Base-by-base conservation (phyloP, 2,888 invertebrate genomes). In the Apamea anceps region DNA sequence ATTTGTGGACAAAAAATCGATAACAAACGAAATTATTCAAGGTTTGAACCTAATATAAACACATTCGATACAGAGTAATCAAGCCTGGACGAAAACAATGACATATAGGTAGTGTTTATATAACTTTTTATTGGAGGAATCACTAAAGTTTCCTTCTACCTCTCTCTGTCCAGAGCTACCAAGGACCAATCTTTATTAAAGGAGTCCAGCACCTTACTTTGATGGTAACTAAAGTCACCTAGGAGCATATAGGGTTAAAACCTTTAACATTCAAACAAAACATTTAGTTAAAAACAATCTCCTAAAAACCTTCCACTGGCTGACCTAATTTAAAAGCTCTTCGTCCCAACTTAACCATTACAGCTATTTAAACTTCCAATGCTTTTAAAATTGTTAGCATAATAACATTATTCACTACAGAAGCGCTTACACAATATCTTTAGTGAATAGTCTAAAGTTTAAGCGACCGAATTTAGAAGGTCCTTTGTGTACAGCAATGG, bases 401-500 rank as follows among this genome's bases (percentile, higher is more conserved):
- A 89, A 82, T 87, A 84, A 77, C 80, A 81, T 87, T 68, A 82
- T 82, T 81, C 72, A 77, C 80, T 79, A 87, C 74, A 85, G 37
- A 86, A 32, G 57, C 73, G 75, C 84, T 77, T 73, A 82, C 75
- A 89, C 86, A 88, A 89, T 88, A 86, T 80, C 88, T 87, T 66
- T 85, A 82, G 82, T 82, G 82, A 85, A 88, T 85, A 80, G 85
- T 85, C 76, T 77, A 85, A 89, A 89, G 86, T 88, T 88, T 84
- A 86, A 87, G 80, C 88, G 83, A 88, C 86, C 84, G 82, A 90
- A 86, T 90, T 89, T 89, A 87, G 90, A 81, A 79, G 82, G 82
- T 68, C 82, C 80, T 89, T 91, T 90, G 89, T 90, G 85, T 90
- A 65, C 80, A 90, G 80, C 86, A 86, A 87, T 82, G 70, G 83